A percentile compares a stretch with the other conserved stretches of the same genome.
These are phyloP conservation scores for Meliscaeva auricollis DNA, from an alignment of 2,888 invertebrate genomes.

Conservation along the genomic window DNA sequence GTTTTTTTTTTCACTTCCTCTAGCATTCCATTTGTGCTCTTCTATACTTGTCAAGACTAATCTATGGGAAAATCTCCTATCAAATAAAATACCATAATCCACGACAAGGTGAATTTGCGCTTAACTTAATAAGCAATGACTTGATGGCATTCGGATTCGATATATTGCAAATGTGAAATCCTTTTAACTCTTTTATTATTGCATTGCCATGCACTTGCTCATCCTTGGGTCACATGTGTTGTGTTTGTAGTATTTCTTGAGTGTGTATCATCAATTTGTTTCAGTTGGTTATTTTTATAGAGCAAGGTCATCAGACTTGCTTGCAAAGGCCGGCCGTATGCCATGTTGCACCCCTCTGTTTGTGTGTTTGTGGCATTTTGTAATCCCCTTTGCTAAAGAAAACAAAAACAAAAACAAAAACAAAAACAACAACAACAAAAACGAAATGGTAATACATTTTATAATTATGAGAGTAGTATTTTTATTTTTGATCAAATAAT, in stretches of 20 bases:
- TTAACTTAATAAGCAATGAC: conserved; percentile 6
- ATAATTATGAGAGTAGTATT: conserved; percentile 55
- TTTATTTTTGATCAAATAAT: conserved; percentile 49
- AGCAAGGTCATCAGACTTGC: conserved; percentile 72
- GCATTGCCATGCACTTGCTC: neutral
- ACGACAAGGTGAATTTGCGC: conserved; percentile 14
- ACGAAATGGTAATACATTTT: conserved; percentile 58
- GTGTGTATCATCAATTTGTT: conserved; percentile 43
- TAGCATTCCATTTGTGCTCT: neutral
- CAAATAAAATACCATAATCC: conserved; percentile 3
- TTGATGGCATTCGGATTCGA: conserved; percentile 12
- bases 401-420: neutral
- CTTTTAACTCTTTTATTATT: conserved; percentile 11
- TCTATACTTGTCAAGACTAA: neutral
- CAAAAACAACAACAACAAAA: neutral
- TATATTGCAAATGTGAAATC: conserved; percentile 9
- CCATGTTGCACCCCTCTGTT: conserved; percentile 20
- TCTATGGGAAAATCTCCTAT: neutral
- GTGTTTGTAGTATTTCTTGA: neutral
- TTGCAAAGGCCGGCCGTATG: conserved; percentile 51
- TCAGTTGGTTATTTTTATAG: conserved; percentile 60
- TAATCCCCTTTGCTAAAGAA: conserved; percentile 34
- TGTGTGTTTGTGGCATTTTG: conserved; percentile 21
- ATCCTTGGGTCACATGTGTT: conserved; percentile 38
- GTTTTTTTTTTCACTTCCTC: neutral